Percentiles rank a stretch among this genome's conserved stretches.
These are phyloP conservation scores for Spisula solida DNA, from an alignment of 2,888 invertebrate genomes.

Conservation along the genomic window DNA sequence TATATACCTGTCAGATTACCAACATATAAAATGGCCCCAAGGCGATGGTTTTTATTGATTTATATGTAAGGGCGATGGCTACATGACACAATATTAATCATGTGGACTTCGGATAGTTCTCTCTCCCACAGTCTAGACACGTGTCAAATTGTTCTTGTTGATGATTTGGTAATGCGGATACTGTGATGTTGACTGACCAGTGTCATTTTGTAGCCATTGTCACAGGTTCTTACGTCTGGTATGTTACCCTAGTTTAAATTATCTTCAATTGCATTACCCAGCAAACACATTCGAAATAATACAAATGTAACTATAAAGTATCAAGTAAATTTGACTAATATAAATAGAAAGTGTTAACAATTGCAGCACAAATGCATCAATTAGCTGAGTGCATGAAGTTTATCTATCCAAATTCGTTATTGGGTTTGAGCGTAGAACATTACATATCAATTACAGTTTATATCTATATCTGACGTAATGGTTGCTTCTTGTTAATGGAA, in stretches of 20 bases:
- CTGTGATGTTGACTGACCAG: not conserved
- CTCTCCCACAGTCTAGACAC: not conserved
- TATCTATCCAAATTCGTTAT: not conserved
- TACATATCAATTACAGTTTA: not conserved
- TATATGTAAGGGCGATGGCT: not conserved
- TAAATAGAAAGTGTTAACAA: no score
- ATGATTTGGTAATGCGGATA: not conserved
- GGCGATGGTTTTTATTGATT: conserved; percentile 1
- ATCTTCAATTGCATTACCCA: no score
- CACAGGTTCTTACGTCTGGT: no score
- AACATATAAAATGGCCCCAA: not conserved
- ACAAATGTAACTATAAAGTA: no score
- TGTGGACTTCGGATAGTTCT: not conserved
- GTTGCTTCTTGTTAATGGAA: not conserved
- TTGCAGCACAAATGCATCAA: not conserved
- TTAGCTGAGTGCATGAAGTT: not conserved
- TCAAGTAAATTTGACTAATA: no score
- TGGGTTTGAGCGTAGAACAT: not conserved
- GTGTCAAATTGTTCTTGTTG: not conserved
- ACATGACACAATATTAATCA: not conserved
- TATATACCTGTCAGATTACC: not conserved
- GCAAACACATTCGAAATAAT: no score
- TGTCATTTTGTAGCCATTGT: no score
- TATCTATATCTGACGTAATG: not conserved
- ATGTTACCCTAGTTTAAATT: no score